Conservation (phyloP, 2,888 invertebrate species). For the Ethmia dodecea region DNA sequence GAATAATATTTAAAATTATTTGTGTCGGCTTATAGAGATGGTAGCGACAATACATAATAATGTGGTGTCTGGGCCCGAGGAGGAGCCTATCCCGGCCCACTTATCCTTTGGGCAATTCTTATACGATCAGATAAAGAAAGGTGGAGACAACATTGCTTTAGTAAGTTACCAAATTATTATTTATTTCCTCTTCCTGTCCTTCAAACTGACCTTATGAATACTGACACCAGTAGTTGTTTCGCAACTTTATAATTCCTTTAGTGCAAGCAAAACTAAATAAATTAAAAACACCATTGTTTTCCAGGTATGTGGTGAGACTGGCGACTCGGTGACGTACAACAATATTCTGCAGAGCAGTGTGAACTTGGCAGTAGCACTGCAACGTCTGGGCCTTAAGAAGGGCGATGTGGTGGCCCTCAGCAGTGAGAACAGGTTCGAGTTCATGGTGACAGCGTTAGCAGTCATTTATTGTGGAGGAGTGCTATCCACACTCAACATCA, state of each 20-base stretch:
- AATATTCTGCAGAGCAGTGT: conserved; percentile 77
- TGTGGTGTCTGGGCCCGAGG: conserved; percentile 61
- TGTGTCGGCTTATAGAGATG: no score
- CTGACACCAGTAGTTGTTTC: no score
- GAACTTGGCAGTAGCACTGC: conserved; percentile 73
- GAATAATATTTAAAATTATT: no score
- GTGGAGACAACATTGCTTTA: conserved; percentile 64
- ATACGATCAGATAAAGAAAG: conserved; percentile 68
- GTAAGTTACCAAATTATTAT: no score
- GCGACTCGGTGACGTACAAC: conserved; percentile 69
- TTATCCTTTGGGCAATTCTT: conserved; percentile 73
- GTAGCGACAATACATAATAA: conserved; percentile 48
- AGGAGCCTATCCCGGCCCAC: conserved; percentile 61
- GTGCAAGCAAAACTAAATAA: no score
- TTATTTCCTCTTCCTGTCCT: no score
- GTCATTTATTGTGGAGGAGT: conserved; percentile 77
- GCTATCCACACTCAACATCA: conserved; percentile 80
- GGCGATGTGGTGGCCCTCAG: conserved; percentile 79
- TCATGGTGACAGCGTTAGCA: conserved; percentile 72
- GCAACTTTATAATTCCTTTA: no score
- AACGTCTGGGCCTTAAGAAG: conserved; percentile 64
- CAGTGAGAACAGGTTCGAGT: conserved; percentile 81
- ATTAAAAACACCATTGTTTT: no score
- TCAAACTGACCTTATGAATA: no score
- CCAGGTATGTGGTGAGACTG: conserved; percentile 79